Conservation (phyloP, 2,797 vertebrate genomes). For the Adrianichthys oophorus region DNA sequence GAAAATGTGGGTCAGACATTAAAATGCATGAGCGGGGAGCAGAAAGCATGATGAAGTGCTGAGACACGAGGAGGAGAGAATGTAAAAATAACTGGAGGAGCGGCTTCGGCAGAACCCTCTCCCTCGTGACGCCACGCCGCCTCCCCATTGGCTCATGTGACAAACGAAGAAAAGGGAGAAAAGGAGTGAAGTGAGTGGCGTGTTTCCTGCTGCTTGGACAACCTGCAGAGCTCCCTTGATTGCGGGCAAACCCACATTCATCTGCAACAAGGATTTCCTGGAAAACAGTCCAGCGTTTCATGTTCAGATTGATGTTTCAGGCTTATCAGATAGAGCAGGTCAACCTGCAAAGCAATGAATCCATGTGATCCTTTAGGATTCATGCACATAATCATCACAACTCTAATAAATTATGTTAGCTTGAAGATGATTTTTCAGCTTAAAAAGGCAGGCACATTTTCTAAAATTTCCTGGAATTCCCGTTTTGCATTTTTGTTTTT, state of each 20-base stretch:
- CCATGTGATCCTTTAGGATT: too few species aligned
- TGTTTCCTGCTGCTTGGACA: constrained; percentile 24
- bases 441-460: too few species aligned
- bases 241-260: constrained; percentile 11
- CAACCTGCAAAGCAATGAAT: too few species aligned
- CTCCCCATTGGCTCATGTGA: constrained; percentile 37
- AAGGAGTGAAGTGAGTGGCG: too few species aligned
- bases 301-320: too few species aligned
- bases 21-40: constrained; percentile 72
- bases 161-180: neutral
- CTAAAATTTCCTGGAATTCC: too few species aligned
- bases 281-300: neutral
- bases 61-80: constrained; percentile 67
- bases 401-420: too few species aligned
- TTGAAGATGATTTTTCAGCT: too few species aligned
- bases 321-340: too few species aligned
- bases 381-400: too few species aligned
- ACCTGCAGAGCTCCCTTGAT: constrained; percentile 7
- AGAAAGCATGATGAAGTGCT: constrained; percentile 71
- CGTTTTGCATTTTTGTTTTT: too few species aligned
- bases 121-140: constrained; percentile 29
- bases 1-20: constrained; percentile 80
- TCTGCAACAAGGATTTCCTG: constrained; percentile 9
- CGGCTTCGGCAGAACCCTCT: constrained; percentile 38
- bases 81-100: constrained; percentile 62